These are phyloP conservation scores for Pocillopora verrucosa DNA, from an alignment of 64 coral and sea anemone species.

Conservation along the genomic window DNA sequence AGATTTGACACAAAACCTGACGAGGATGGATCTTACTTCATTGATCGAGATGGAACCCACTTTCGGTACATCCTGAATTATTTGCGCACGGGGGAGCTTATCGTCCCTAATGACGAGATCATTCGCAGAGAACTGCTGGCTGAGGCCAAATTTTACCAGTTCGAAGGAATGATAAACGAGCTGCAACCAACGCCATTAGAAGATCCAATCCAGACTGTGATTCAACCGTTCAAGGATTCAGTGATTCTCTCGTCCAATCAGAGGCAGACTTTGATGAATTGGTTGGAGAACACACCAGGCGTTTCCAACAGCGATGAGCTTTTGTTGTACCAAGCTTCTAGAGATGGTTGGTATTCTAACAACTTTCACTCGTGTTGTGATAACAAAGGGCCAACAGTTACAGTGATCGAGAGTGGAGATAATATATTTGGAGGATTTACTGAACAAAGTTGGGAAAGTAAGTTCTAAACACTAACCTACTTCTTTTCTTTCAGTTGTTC, in stretches of 20 bases:
- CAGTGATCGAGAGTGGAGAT: background rate
- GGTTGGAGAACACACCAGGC: background rate
- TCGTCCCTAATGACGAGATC: constrained; percentile 5
- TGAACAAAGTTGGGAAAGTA: background rate
- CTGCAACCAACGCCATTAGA: background rate
- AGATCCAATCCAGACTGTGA: too few relatives aligned
- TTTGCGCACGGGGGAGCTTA: constrained; percentile 25
- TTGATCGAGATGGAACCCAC: constrained; percentile 35
- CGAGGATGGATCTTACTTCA: constrained; percentile 47
- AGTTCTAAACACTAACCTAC: background rate
- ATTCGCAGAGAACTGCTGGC: background rate
- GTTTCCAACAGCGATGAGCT: background rate
- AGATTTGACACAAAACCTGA: constrained; percentile 30
- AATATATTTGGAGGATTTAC: constrained; percentile 26
- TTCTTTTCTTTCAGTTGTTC: background rate
- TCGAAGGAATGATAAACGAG: background rate
- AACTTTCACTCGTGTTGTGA: constrained; percentile 13
- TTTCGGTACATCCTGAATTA: constrained; percentile 51
- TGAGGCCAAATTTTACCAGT: constrained; percentile 32
- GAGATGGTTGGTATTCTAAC: background rate
- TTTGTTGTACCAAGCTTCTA: constrained; percentile 1
- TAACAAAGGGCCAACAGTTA: constrained; percentile 7
- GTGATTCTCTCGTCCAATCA: background rate
- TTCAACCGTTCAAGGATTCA: background rate
- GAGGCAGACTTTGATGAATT: background rate